Conservation (phyloP, 2,797 vertebrate species). For the Gephyroberyx darwinii region DNA sequence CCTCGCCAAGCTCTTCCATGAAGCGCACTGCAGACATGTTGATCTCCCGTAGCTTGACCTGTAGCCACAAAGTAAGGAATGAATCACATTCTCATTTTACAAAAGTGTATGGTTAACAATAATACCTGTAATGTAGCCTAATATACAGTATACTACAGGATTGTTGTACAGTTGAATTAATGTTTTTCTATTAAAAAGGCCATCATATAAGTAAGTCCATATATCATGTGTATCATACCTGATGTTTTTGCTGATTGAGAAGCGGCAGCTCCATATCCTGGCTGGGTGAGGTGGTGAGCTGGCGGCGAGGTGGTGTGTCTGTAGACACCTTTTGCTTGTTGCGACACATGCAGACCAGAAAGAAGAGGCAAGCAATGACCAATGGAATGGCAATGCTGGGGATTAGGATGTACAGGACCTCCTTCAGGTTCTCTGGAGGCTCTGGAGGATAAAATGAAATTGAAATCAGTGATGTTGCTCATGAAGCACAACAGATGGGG, state of each 20-base stretch:
- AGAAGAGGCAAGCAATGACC: slow-evolving; percentile 95
- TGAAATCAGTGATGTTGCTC: too few relatives aligned
- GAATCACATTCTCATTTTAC: slow-evolving; percentile 12
- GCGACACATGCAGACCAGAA: slow-evolving; percentile 94
- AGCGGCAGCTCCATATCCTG: slow-evolving; percentile 95
- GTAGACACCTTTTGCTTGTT: slow-evolving; percentile 91
- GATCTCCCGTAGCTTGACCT: slow-evolving; percentile 93
- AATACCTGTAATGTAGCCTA: not conserved
- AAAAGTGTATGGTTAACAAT: slow-evolving; percentile 18
- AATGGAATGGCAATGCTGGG: slow-evolving; percentile 94
- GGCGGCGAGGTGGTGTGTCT: slow-evolving; percentile 86
- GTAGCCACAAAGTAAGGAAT: slow-evolving; percentile 40
- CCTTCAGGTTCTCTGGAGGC: slow-evolving; percentile 88
- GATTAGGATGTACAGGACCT: slow-evolving; percentile 94
- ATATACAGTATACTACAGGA: not conserved
- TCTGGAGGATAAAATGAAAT: slow-evolving; percentile 70
- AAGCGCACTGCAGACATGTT: slow-evolving; percentile 91
- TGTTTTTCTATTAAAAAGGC: too few relatives aligned
- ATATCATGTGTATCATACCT: slow-evolving; percentile 77
- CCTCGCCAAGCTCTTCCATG: slow-evolving; percentile 96
- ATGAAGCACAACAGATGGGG: too few relatives aligned
- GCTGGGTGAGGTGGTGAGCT: slow-evolving; percentile 87
- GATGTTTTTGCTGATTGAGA: slow-evolving; percentile 90
- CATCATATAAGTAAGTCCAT: too few relatives aligned
- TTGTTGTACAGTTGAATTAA: too few relatives aligned